phyloP scores from a whole-genome alignment of 2,888 invertebrate species.

The Conus canariensis region DNA sequence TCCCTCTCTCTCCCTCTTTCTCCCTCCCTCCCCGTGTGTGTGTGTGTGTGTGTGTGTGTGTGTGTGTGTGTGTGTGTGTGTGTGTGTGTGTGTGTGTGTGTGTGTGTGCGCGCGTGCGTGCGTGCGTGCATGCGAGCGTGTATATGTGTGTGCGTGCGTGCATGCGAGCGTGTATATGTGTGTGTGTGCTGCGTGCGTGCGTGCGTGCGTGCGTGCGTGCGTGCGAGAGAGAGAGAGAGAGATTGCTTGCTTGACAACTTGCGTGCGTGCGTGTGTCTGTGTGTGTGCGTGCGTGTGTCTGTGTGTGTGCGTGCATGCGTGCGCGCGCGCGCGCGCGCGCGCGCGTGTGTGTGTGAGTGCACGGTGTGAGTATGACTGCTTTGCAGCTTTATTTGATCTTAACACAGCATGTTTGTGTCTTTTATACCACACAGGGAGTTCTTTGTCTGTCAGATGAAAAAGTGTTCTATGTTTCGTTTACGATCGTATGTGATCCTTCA shows the following conservation, averaged over 20 bases:
- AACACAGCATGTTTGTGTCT: no score
- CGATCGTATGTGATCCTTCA: no score
- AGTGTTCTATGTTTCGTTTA: no score
- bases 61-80: background rate
- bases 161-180: background rate
- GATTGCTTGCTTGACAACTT: no score
- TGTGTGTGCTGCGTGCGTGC: background rate
- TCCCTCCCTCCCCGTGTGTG: background rate
- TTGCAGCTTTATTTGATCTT: no score
- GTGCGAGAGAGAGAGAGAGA: background rate
- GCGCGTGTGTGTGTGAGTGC: background rate
- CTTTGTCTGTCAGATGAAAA: no score
- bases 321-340: background rate
- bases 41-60: conserved; percentile 10
- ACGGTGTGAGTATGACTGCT: no score
- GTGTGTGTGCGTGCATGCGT: background rate
- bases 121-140: background rate
- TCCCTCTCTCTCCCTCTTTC: no score
- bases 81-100: conserved; percentile 12
- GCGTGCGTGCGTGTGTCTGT: background rate
- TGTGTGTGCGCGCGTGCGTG: background rate
- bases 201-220: background rate
- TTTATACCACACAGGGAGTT: no score
- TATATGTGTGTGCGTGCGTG: background rate
- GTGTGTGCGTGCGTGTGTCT: background rate